Base-by-base conservation (phyloP, 2,888 invertebrate species). In the Erynnis tages region DNA sequence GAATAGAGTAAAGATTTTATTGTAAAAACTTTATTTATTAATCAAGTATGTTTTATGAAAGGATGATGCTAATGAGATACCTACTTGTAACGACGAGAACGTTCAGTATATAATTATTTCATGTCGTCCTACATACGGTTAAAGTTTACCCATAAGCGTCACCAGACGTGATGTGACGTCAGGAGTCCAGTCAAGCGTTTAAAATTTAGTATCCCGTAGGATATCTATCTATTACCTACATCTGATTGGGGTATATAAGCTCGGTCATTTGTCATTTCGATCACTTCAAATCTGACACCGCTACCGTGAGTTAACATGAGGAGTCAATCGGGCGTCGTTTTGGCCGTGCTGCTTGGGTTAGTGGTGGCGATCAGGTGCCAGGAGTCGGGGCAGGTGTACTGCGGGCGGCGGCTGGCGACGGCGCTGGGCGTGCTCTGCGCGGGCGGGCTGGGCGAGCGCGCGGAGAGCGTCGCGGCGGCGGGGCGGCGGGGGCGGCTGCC, bases 351-450 rank as follows among this genome's bases (percentile, higher is more conserved):
- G 7, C n/a, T 32, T 5, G 16, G 25, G 23, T n/a, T 49, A 11
- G 7, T 40, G 30, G 23, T 25, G 8, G 34, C 44, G 6, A 46
- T 45, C 4, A 25, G 34, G 3, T 23, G 45, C 38, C 48, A 59
- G 14, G 55, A 47, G n/a, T 43, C 53, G 11, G 54, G 30, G 38
- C 27, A 38, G 1, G 29, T 47, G 6, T 47, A 47, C 14, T 47
- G 47, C 38, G 47, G 47, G 0, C 37, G 47, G 14, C 27, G 38
- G 19, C 19, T 47, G 21, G 27, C 47, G 2, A n/a, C 43, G 0
- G 55, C 59, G 0, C 13, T 67, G 32, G 60, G 60, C 0, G 30
- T 62, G 19, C 40, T 65, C 1, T 67, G 57, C 35, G 38, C 61
- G 46, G 43, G 43, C 53, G 53, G 54, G 32, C 2, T 57, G 54